These are phyloP conservation scores for Scolopax mira DNA, from an alignment of 2,113 vertebrate species.

Conservation along the genomic window DNA sequence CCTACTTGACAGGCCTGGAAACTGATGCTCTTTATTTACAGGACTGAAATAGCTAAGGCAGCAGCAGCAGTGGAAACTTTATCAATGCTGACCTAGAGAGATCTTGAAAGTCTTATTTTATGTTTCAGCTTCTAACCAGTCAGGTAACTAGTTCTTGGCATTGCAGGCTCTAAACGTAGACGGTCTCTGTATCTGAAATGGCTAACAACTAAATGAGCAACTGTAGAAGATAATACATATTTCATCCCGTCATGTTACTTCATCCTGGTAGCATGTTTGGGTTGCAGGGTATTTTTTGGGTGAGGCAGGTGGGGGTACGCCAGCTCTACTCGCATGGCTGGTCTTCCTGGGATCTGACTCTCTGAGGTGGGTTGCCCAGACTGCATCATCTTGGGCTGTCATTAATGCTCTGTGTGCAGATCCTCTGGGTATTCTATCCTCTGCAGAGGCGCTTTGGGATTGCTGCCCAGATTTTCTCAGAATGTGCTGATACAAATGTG, in stretches of 20 bases:
- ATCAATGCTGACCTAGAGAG: neutral
- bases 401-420: neutral
- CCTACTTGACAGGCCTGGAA: neutral
- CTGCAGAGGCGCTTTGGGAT: conserved; percentile 43
- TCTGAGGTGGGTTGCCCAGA: neutral
- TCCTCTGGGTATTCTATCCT: conserved; percentile 31
- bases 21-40: neutral
- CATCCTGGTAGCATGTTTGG: neutral
- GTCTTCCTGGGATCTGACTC: neutral
- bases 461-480: conserved; percentile 54
- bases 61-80: neutral
- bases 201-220: neutral
- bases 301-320: neutral
- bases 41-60: neutral
- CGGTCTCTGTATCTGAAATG: neutral
- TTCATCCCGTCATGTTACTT: neutral
- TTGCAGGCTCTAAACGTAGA: neutral
- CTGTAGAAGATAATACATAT: neutral
- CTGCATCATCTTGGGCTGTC: conserved; percentile 24
- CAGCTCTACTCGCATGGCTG: neutral
- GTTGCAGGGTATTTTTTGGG: neutral
- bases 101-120: neutral
- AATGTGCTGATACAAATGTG: conserved; percentile 64
- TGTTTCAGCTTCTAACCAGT: neutral
- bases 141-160: neutral